A percentile compares a stretch with the other conserved stretches of the same genome.
phyloP scores from a whole-genome alignment of 2,113 vertebrate genomes.

The Pelodiscus sinensis region DNA sequence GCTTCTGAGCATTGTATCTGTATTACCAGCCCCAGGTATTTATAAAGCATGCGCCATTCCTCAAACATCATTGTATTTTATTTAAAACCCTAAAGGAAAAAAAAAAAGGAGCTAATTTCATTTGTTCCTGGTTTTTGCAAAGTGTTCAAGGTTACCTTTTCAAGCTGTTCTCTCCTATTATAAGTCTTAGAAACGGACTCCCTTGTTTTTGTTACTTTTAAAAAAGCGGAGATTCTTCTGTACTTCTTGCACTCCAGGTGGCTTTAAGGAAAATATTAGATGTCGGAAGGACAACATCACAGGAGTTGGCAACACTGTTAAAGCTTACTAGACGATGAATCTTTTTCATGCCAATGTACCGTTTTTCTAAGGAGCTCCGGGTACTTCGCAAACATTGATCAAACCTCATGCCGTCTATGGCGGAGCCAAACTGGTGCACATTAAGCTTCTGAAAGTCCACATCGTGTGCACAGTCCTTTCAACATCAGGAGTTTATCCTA shows the following conservation, averaged over 20 bases:
- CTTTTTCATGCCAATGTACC: neutral
- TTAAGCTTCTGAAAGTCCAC: neutral
- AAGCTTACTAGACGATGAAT: neutral
- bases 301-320: neutral
- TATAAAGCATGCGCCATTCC: neutral
- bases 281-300: neutral
- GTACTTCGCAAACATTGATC: neutral
- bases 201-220: neutral
- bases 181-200: neutral
- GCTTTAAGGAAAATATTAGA: neutral
- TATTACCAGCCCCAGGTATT: neutral
- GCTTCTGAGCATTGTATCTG: neutral
- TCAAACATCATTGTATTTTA: neutral
- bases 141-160: neutral
- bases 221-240: neutral
- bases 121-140: neutral
- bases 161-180: neutral
- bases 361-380: neutral
- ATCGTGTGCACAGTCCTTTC: neutral
- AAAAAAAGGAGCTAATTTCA: neutral
- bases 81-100: neutral
- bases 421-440: neutral
- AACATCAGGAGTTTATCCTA: neutral
- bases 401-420: neutral
- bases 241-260: neutral